Conservation (phyloP, 2,113 vertebrate species). For the Paraplagusia blochii region DNA sequence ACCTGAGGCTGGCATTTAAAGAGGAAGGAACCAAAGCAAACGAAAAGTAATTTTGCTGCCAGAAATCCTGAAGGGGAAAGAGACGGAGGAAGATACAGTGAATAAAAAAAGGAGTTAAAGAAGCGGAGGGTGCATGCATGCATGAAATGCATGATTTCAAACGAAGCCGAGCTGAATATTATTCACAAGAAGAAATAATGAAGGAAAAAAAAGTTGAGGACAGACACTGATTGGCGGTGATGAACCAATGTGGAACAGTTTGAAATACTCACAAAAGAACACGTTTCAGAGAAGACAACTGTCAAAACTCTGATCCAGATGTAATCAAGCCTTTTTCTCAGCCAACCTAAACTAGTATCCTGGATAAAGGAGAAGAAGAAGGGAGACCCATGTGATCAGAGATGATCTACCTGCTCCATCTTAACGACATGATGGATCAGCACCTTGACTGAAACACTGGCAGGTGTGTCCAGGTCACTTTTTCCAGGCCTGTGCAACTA, state of each 20-base stretch:
- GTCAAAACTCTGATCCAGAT: too few species aligned
- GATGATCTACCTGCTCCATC: slow-evolving; percentile 3
- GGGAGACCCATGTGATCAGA: not conserved
- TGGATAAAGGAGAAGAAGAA: not conserved
- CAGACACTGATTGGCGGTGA: not conserved
- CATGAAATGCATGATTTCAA: slow-evolving; percentile 1
- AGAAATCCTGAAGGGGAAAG: slow-evolving; percentile 7
- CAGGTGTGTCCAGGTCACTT: slow-evolving; percentile 11
- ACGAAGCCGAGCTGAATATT: slow-evolving; percentile 1
- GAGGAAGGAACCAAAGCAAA: slow-evolving; percentile 6
- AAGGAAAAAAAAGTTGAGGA: not conserved
- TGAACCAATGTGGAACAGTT: too few species aligned
- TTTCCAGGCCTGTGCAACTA: slow-evolving; percentile 19
- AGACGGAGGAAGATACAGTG: not conserved
- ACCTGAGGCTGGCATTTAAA: slow-evolving; percentile 30
- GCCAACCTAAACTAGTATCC: too few species aligned
- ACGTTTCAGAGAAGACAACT: too few species aligned
- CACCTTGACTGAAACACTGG: not conserved
- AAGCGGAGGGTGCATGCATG: slow-evolving; percentile 6
- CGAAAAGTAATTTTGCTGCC: slow-evolving; percentile 8
- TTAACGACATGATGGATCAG: slow-evolving; percentile 17
- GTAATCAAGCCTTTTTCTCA: too few species aligned
- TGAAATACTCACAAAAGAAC: not conserved
- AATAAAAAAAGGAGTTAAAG: slow-evolving; percentile 2
- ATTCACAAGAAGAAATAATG: not conserved